Percentiles rank a stretch among this genome's conserved stretches.
phyloP scores from a whole-genome alignment of 2,888 invertebrate species.

The Aromia moschata region DNA sequence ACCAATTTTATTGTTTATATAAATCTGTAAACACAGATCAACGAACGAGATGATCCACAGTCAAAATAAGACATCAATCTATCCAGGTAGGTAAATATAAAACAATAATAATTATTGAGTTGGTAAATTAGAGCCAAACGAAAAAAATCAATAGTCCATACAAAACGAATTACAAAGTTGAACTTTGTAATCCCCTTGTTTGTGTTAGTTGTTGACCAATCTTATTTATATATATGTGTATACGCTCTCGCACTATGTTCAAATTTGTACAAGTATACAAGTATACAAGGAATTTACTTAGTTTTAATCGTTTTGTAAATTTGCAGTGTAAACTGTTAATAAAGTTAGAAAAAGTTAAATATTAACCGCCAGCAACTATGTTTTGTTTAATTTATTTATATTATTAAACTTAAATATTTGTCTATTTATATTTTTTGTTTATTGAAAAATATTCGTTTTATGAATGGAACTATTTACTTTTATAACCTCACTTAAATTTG shows the following conservation, averaged over 20 bases:
- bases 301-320: conserved; percentile 56
- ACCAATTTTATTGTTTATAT: no score
- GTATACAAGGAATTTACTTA: conserved; percentile 47
- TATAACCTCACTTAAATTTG: conserved; percentile 25
- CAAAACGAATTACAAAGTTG: conserved; percentile 49
- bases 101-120: conserved; percentile 45
- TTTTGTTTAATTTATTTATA: conserved; percentile 51
- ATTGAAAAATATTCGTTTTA: conserved; percentile 45
- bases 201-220: conserved; percentile 54
- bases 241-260: conserved; percentile 42
- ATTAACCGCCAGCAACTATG: conserved; percentile 46
- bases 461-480: conserved; percentile 43
- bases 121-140: conserved; percentile 48
- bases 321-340: conserved; percentile 54
- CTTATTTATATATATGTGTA: conserved; percentile 49
- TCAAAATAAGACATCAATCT: conserved; percentile 20
- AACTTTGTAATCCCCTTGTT: conserved; percentile 50
- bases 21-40: not conserved
- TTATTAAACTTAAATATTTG: conserved; percentile 57
- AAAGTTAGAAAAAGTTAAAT: conserved; percentile 50
- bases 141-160: conserved; percentile 50
- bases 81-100: conserved; percentile 17
- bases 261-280: conserved; percentile 43
- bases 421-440: conserved; percentile 48
- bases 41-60: not conserved